These are phyloP conservation scores for Parauchenoglanis ngamensis DNA, from an alignment of 2,797 vertebrate species.

Conservation along the genomic window DNA sequence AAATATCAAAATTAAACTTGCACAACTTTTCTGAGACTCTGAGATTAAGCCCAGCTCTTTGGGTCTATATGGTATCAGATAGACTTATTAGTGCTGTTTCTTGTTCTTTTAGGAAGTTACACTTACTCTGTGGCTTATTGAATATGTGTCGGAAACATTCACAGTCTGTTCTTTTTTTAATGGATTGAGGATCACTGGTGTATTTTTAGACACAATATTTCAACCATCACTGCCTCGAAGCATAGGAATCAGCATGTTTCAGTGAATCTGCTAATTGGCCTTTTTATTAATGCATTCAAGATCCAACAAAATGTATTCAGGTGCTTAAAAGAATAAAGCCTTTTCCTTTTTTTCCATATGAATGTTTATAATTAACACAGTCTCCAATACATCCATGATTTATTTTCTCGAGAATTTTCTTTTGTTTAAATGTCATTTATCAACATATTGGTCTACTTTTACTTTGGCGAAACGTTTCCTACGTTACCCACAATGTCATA, in stretches of 20 bases:
- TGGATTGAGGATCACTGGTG: slow-evolving; percentile 32
- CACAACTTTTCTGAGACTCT: slow-evolving; percentile 13
- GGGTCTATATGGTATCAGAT: slow-evolving; percentile 27
- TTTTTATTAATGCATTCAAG: slow-evolving; percentile 52
- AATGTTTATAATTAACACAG: neutral
- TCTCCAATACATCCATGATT: neutral
- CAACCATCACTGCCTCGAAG: slow-evolving; percentile 8
- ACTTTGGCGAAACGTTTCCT: neutral
- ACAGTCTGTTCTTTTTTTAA: slow-evolving; percentile 14
- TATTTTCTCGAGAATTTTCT: neutral
- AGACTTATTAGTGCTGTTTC: slow-evolving; percentile 15
- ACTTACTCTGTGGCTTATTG: slow-evolving; percentile 13
- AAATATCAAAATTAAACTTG: slow-evolving; percentile 37
- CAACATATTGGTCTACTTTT: neutral
- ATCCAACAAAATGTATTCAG: slow-evolving; percentile 24
- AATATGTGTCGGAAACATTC: slow-evolving; percentile 26
- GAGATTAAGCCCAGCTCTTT: slow-evolving; percentile 12
- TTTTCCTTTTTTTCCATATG: neutral
- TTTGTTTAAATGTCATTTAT: neutral
- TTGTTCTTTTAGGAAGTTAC: neutral
- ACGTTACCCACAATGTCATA: neutral
- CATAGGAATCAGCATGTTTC: slow-evolving; percentile 21
- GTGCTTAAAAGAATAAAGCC: neutral
- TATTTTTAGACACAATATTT: slow-evolving; percentile 15
- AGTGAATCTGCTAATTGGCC: slow-evolving; percentile 48